These are phyloP conservation scores for Desoria tigrina DNA, from an alignment of 2,888 invertebrate genomes.

Conservation along the genomic window DNA sequence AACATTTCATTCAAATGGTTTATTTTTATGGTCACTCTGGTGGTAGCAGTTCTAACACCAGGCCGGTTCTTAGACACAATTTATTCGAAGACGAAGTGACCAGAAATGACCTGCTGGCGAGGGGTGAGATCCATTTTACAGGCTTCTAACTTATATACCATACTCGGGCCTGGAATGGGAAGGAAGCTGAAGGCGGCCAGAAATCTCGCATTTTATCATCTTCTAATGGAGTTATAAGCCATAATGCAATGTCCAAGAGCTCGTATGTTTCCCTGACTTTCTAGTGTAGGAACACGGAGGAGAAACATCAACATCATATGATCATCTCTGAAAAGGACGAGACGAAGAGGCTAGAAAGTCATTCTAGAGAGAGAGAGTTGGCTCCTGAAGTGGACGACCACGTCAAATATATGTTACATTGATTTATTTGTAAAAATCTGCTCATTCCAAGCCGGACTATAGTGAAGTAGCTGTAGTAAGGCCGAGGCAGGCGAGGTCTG, in stretches of 20 bases:
- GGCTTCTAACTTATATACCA: neutral
- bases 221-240: constrained; percentile 54
- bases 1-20: constrained; percentile 44
- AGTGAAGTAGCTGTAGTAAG: neutral
- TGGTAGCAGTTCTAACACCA: constrained; percentile 35
- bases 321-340: neutral
- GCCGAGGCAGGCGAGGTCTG: neutral
- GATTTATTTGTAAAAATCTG: constrained; percentile 50
- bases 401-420: constrained; percentile 42
- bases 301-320: neutral
- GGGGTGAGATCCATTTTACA: constrained; percentile 16
- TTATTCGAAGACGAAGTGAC: constrained; percentile 42
- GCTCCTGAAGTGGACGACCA: constrained; percentile 15
- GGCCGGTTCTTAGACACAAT: constrained; percentile 29
- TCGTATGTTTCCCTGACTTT: neutral
- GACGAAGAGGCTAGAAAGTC: neutral
- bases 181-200: constrained; percentile 7
- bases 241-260: constrained; percentile 46
- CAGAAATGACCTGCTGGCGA: constrained; percentile 41
- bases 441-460: constrained; percentile 4
- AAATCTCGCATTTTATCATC: constrained; percentile 51
- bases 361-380: constrained; percentile 9
- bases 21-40: constrained; percentile 47
- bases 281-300: neutral
- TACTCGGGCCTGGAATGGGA: neutral